Base-by-base conservation (phyloP, 1,140 invertebrate genomes). In the Conus ventricosus region DNA sequence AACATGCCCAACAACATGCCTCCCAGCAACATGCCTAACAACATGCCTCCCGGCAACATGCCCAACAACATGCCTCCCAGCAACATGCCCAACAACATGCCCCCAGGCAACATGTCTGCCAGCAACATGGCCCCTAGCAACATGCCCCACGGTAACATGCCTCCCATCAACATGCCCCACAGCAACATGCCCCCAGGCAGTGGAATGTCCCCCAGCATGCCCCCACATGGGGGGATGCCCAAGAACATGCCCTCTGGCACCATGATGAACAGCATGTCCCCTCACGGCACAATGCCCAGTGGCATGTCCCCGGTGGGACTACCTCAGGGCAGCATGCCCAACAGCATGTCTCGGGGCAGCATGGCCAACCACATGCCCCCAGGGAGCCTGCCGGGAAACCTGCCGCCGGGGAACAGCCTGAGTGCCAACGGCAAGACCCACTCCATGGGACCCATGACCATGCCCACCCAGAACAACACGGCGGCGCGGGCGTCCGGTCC, bases 401-500 rank as follows among this genome's bases (percentile, higher is more conserved):
- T 87, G 53, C 63, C 84, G 10, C n/a, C 83, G 8, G 53, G 84
- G n/a, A 84, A 63, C 60, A 67, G 25, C 27, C 78, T 85, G 87
- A 25, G 78, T 55, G 81, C 86, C 80, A 87, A 55, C 63, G 86
- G 54, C 71, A 90, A 57, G 81, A 75, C 60, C 84, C 88, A 84
- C 80, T 55, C 57, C 39, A 81, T 88, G 84, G 87, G 78, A 51
- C 76, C 90, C 88, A 90, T 89, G 90, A 75, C 90, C 89, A 84
- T 83, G 88, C 51, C 91, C 85, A 51, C 89, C 71, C 84, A 89
- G 85, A 83, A 55, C 89, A 85, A 89, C 90, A 91, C 97, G 96
- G 95, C 97, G 97, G 92, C 97, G 97, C 92, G 97, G 97, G 94
- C 97, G 97, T 96, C 96, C 96, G 84, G 96, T 0, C 78, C 88